Conservation (phyloP, 2,113 vertebrate genomes). For the Phycodurus eques region DNA sequence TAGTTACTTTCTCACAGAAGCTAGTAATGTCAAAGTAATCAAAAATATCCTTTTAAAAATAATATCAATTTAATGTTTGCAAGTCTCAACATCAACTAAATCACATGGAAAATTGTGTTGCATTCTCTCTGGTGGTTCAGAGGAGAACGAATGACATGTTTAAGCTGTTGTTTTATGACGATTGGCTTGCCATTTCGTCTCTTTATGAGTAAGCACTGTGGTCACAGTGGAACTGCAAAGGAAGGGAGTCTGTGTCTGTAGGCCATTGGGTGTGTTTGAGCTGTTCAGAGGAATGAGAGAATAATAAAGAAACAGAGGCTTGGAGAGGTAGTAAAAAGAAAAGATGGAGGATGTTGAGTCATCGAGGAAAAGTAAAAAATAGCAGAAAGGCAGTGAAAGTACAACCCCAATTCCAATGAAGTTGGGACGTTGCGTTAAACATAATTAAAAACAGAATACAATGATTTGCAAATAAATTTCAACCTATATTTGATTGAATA, state of each 20-base stretch:
- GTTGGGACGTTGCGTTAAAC: no score
- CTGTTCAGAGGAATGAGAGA: conserved; percentile 18
- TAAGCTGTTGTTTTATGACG: conserved; percentile 44
- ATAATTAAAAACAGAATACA: no score
- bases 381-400: conserved; percentile 6
- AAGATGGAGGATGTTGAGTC: conserved; percentile 33
- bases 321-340: conserved; percentile 32
- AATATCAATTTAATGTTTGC: not conserved
- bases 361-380: conserved; percentile 12
- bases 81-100: not conserved
- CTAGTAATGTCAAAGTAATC: not conserved
- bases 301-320: conserved; percentile 46
- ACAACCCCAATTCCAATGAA: not conserved
- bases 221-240: conserved; percentile 38
- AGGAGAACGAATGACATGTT: conserved; percentile 11
- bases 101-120: not conserved
- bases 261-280: conserved; percentile 9
- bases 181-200: conserved; percentile 42
- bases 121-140: conserved; percentile 32
- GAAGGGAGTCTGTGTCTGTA: conserved; percentile 7
- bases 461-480: no score
- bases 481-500: no score
- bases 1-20: not conserved
- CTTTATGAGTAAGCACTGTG: conserved; percentile 36
- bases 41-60: not conserved